These are phyloP conservation scores for Miniopterus natalensis DNA, from an alignment of 2,113 vertebrate species.

Conservation along the genomic window DNA sequence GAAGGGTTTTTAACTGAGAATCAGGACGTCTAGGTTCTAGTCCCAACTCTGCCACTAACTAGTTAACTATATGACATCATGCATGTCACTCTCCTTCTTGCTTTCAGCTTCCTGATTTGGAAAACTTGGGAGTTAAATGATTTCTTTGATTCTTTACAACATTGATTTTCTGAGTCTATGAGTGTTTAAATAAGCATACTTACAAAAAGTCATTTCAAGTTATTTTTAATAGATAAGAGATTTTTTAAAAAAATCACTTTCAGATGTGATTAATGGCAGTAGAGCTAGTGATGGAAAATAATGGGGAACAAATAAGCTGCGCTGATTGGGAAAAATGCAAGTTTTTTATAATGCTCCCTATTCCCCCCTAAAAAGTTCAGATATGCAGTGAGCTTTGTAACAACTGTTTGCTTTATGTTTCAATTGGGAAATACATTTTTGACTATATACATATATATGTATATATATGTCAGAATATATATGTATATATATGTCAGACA, in stretches of 20 bases:
- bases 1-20: constrained; percentile 2
- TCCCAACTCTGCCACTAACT: background rate
- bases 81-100: constrained; percentile 4
- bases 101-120: constrained; percentile 12
- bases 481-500: background rate
- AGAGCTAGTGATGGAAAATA: constrained; percentile 1
- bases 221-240: constrained; percentile 40
- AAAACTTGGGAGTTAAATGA: constrained; percentile 30
- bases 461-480: too few species aligned
- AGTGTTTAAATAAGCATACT: constrained; percentile 15
- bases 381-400: background rate
- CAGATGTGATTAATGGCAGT: background rate
- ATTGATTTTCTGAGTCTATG: constrained; percentile 46
- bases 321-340: background rate
- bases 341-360: background rate
- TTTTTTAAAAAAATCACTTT: background rate
- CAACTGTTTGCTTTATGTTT: background rate
- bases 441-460: background rate
- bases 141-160: constrained; percentile 54
- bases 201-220: background rate
- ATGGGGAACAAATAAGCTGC: background rate
- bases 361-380: background rate
- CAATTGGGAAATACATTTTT: background rate
- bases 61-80: background rate
- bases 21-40: background rate